Percentiles rank a stretch among this genome's conserved stretches.
These are phyloP conservation scores for Atlantisia rogersi DNA, from an alignment of 2,113 vertebrate genomes.

Conservation along the genomic window DNA sequence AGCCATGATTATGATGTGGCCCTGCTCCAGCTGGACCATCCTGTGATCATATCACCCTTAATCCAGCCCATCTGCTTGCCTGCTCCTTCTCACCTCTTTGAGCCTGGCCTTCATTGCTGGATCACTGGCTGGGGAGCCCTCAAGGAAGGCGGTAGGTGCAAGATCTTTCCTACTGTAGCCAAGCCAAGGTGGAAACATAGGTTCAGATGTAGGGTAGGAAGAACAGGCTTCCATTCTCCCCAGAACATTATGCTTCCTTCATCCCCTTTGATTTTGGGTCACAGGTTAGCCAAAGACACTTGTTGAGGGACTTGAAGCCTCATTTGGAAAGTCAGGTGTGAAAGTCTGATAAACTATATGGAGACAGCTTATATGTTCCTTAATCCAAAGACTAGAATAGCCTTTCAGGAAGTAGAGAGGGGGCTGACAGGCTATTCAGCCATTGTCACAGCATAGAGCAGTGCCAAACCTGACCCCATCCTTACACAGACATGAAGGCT, in stretches of 20 bases:
- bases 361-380: not conserved
- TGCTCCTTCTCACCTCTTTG: conserved; percentile 83
- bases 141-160: conserved; percentile 82
- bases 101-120: conserved; percentile 89
- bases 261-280: not conserved
- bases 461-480: not conserved
- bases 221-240: not conserved
- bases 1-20: conserved; percentile 91
- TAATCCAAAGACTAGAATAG: not conserved
- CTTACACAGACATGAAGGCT: not conserved
- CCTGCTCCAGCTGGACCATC: conserved; percentile 86
- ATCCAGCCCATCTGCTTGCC: conserved; percentile 89
- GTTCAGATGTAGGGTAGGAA: not conserved
- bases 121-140: conserved; percentile 92
- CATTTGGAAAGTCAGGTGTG: not conserved
- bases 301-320: not conserved
- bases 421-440: not conserved
- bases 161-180: not conserved
- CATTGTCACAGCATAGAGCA: not conserved
- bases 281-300: not conserved
- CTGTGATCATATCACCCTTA: conserved; percentile 72
- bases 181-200: not conserved
- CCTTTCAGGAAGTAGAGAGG: not conserved
- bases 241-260: not conserved
- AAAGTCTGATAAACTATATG: not conserved